Evolutionary conservation across 2,113 vertebrate genomes (phyloP).

Genomic region (Martes martes): DNA sequence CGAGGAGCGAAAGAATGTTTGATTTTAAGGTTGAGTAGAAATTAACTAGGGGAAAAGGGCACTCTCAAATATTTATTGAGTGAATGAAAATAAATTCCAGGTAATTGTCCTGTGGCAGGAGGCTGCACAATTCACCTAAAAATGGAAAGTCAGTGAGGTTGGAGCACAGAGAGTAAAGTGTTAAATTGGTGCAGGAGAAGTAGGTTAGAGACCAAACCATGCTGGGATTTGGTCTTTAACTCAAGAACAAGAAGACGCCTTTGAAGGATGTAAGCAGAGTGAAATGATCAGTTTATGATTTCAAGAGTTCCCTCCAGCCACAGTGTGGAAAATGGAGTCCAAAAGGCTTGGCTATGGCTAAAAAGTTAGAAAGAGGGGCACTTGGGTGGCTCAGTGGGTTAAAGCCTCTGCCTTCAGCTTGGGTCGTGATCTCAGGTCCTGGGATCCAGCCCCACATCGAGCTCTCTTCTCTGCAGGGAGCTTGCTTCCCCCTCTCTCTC

Average conservation of each 20-base stretch:
- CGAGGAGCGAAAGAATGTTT: not conserved
- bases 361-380: not conserved
- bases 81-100: not conserved
- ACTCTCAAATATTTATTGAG: not conserved
- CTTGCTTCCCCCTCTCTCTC: no score
- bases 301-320: not conserved
- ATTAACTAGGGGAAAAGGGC: not conserved
- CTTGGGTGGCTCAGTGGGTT: no score
- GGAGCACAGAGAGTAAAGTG: not conserved
- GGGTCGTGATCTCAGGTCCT: no score
- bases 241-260: not conserved
- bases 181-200: not conserved
- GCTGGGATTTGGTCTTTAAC: not conserved
- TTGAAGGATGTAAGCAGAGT: not conserved
- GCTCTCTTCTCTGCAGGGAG: no score
- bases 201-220: not conserved
- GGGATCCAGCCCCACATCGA: no score
- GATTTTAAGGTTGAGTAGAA: not conserved
- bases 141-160: not conserved
- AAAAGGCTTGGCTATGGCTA: not conserved
- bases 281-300: not conserved
- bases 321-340: not conserved
- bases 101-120: not conserved
- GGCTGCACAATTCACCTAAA: not conserved
- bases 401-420: no score